These are phyloP conservation scores for Ochropacha duplaris DNA, from an alignment of 2,888 invertebrate genomes.

Conservation along the genomic window DNA sequence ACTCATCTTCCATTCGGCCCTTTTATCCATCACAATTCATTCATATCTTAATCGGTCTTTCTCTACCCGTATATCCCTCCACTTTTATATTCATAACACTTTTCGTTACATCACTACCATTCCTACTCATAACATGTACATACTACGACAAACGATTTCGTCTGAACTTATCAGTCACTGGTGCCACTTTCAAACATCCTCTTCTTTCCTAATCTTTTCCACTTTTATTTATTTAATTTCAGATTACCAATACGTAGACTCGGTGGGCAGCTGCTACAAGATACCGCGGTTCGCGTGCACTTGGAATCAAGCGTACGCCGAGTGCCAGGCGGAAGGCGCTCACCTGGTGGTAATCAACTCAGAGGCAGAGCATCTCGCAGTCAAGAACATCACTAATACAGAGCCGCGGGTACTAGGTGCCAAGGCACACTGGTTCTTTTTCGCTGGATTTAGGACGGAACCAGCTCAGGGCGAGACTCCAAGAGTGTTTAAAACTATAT, in stretches of 20 bases:
- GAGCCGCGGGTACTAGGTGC: slow-evolving; percentile 14
- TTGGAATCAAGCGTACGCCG: slow-evolving; percentile 61
- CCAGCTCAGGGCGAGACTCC: slow-evolving; percentile 29
- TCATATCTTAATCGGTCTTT: no score
- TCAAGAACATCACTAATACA: slow-evolving; percentile 37
- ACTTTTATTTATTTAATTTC: no score
- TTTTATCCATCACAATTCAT: no score
- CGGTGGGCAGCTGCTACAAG: slow-evolving; percentile 59
- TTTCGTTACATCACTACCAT: no score
- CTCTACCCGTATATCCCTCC: no score
- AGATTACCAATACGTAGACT: slow-evolving; percentile 50
- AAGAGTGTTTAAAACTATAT: slow-evolving; percentile 57
- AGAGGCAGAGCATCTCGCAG: slow-evolving; percentile 38
- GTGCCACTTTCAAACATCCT: no score
- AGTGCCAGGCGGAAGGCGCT: slow-evolving; percentile 52
- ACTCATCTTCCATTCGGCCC: no score
- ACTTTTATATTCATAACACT: no score
- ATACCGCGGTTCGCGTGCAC: slow-evolving; percentile 37
- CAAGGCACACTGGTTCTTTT: slow-evolving; percentile 42
- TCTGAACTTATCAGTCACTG: no score
- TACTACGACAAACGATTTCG: no score
- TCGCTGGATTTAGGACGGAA: slow-evolving; percentile 48
- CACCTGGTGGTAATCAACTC: slow-evolving; percentile 62
- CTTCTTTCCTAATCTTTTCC: no score
- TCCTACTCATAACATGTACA: no score